Evolutionary conservation across 2,113 vertebrate genomes (phyloP).

Genomic region (Protomyctophum bolini): DNA sequence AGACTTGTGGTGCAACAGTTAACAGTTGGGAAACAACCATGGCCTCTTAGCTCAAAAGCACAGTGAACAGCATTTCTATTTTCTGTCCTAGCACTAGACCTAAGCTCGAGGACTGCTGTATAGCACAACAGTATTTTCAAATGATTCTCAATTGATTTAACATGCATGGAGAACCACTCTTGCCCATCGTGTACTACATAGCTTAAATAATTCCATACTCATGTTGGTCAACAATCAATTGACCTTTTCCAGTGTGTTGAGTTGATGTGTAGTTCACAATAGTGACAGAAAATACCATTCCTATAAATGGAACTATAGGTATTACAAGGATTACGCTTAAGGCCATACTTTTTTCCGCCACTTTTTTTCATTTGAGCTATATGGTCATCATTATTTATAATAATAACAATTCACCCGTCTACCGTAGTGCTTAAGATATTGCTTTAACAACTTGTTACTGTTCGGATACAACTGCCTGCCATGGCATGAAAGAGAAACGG

Average conservation of each 20-base stretch:
- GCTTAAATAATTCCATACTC: no score
- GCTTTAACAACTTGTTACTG: background rate
- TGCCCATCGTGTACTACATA: no score
- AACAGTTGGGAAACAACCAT: conserved; percentile 2
- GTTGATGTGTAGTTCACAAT: no score
- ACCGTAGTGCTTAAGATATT: background rate
- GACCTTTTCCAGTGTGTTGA: no score
- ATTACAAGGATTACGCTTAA: no score
- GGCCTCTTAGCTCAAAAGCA: background rate
- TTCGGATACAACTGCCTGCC: background rate
- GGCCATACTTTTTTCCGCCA: no score
- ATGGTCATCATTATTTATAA: no score
- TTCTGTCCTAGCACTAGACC: background rate
- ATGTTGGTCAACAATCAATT: no score
- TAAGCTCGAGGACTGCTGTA: background rate
- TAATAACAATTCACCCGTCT: no score
- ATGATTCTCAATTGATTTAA: background rate
- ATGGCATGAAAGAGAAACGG: conserved; percentile 16
- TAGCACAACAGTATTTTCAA: background rate
- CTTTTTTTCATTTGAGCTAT: no score
- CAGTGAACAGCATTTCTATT: background rate
- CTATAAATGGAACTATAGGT: no score
- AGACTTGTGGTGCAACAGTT: background rate
- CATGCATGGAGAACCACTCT: background rate
- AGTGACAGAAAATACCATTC: no score